Percentiles rank a stretch among this genome's conserved stretches.
Conservation (phyloP, 2,113 vertebrate species). For the human (Homo sapiens) region GRCh38 chr1:28921001-28921500, state of each 20-base stretch:
- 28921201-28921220: slow-evolving; percentile 21
- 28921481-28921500: slow-evolving; percentile 67
- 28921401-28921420: not conserved
- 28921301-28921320: not conserved
- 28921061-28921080: not conserved
- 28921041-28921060: not conserved
- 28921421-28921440: not conserved
- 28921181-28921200: slow-evolving; percentile 36
- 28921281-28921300: slow-evolving; percentile 59
- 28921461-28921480: slow-evolving; percentile 44
- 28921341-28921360: slow-evolving; percentile 23
- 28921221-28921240: slow-evolving; percentile 50
- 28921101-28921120: not conserved
- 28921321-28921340: slow-evolving; percentile 36
- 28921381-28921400: slow-evolving; percentile 26
- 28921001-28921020: not conserved
- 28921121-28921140: slow-evolving; percentile 18
- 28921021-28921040: not conserved
- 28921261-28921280: not conserved
- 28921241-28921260: not conserved
- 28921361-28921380: slow-evolving; percentile 42
- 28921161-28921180: slow-evolving; percentile 8
- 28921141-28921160: slow-evolving; percentile 10
- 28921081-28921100: slow-evolving; percentile 50
- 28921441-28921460: slow-evolving; percentile 69